A percentile compares a stretch with the other conserved stretches of the same genome.
These are phyloP conservation scores for Temnothorax ravouxi DNA, from an alignment of 2,888 invertebrate species.

Conservation along the genomic window DNA sequence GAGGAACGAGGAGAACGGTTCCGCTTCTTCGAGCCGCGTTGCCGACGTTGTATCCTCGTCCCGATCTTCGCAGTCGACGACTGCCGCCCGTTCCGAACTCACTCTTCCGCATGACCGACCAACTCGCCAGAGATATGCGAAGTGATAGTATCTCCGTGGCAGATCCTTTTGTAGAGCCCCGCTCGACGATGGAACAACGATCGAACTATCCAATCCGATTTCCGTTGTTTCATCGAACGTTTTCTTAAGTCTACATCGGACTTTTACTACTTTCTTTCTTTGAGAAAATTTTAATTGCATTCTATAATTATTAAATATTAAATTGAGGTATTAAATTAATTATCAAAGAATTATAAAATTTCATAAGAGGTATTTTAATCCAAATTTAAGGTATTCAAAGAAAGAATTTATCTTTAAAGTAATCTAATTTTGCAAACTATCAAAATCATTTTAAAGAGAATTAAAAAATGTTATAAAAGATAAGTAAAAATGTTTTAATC, in stretches of 20 bases:
- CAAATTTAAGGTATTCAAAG: background rate
- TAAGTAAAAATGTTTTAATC: background rate
- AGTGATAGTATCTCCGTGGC: constrained; percentile 13
- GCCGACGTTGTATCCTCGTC: constrained; percentile 31
- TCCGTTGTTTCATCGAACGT: background rate
- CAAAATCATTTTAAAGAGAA: background rate
- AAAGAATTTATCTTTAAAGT: background rate
- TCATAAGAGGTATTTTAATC: background rate
- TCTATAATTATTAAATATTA: background rate
- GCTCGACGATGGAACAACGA: background rate
- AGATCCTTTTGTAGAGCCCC: background rate
- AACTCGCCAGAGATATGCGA: constrained; percentile 24
- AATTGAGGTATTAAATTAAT: background rate
- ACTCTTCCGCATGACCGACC: constrained; percentile 54
- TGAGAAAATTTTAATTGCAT: background rate
- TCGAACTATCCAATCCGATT: constrained; percentile 18
- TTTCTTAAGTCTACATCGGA: background rate
- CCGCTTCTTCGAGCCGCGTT: background rate
- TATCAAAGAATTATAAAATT: background rate
- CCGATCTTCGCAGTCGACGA: constrained; percentile 40
- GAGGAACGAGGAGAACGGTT: background rate
- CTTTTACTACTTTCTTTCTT: background rate
- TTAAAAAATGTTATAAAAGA: background rate
- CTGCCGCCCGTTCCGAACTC: constrained; percentile 28
- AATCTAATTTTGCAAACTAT: background rate